Evolutionary conservation across 2,888 invertebrate species (phyloP).

Genomic region (Calliopum simillimum): DNA sequence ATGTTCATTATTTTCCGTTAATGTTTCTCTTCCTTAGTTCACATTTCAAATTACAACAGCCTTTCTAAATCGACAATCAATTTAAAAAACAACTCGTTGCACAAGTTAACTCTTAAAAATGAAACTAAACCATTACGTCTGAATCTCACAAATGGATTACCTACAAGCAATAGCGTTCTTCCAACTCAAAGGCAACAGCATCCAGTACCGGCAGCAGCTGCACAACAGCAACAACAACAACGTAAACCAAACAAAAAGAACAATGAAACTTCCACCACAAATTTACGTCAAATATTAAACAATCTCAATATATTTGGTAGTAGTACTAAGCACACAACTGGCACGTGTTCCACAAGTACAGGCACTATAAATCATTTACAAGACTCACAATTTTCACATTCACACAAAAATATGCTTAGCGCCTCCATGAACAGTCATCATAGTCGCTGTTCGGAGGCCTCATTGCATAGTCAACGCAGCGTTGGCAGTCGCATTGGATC

Average conservation of each 20-base stretch:
- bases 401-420: constrained; percentile 58
- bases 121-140: constrained; percentile 35
- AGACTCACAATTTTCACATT: constrained; percentile 57
- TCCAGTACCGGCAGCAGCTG: constrained; percentile 10
- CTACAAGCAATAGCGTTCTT: constrained; percentile 38
- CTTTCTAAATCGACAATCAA: constrained; percentile 46
- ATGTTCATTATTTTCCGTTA: too few relatives aligned
- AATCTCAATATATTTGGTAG: constrained; percentile 81
- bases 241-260: constrained; percentile 59
- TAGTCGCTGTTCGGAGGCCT: constrained; percentile 65
- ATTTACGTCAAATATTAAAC: constrained; percentile 81
- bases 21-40: background rate
- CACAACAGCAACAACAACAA: too few relatives aligned
- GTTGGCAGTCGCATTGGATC: constrained; percentile 58
- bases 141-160: constrained; percentile 43
- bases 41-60: constrained; percentile 44
- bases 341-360: constrained; percentile 21
- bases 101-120: constrained; percentile 22
- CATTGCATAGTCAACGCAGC: constrained; percentile 58
- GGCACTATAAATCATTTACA: constrained; percentile 48
- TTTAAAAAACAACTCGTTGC: constrained; percentile 58
- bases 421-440: constrained; percentile 66
- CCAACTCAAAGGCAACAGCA: constrained; percentile 37
- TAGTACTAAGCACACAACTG: constrained; percentile 53
- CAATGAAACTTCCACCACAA: constrained; percentile 69